Conservation (phyloP, 2,888 invertebrate species). For the Drosophila acutilabella region DNA sequence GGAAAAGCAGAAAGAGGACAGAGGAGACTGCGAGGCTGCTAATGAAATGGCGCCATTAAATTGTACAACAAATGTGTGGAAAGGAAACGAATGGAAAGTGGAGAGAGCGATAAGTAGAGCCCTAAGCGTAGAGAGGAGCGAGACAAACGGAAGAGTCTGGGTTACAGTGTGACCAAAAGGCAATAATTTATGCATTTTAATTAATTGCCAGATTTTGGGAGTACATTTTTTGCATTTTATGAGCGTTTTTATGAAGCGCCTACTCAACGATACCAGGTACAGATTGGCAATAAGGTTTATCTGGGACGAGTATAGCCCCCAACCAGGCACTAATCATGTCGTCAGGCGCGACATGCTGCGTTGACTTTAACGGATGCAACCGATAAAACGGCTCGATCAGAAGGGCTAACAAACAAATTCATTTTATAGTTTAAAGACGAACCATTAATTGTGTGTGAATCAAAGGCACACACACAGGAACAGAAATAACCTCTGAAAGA, state of each 20-base stretch:
- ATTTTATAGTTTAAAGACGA: constrained; percentile 57
- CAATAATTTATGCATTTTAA: constrained; percentile 70
- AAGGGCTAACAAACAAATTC: constrained; percentile 30
- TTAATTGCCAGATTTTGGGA: constrained; percentile 57
- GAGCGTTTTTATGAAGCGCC: constrained; percentile 47
- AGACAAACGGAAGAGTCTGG: neutral
- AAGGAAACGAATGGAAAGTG: constrained; percentile 14
- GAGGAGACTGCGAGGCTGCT: constrained; percentile 14
- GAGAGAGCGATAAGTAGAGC: constrained; percentile 1
- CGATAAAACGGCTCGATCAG: constrained; percentile 11
- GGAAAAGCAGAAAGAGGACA: neutral
- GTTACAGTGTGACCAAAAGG: constrained; percentile 5
- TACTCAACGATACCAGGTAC: constrained; percentile 5
- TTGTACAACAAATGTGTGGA: constrained; percentile 49
- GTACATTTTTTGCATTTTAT: constrained; percentile 23
- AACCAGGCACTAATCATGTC: constrained; percentile 58
- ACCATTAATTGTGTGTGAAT: constrained; percentile 58
- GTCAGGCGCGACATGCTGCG: constrained; percentile 33
- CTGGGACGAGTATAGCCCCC: neutral
- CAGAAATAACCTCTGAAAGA: neutral
- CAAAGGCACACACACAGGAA: constrained; percentile 23
- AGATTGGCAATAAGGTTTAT: neutral
- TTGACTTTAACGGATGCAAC: constrained; percentile 9
- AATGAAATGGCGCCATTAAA: constrained; percentile 71
- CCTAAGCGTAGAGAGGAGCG: neutral